These are phyloP conservation scores for Ploceus nigricollis DNA, from an alignment of 2,113 vertebrate species.

Conservation along the genomic window DNA sequence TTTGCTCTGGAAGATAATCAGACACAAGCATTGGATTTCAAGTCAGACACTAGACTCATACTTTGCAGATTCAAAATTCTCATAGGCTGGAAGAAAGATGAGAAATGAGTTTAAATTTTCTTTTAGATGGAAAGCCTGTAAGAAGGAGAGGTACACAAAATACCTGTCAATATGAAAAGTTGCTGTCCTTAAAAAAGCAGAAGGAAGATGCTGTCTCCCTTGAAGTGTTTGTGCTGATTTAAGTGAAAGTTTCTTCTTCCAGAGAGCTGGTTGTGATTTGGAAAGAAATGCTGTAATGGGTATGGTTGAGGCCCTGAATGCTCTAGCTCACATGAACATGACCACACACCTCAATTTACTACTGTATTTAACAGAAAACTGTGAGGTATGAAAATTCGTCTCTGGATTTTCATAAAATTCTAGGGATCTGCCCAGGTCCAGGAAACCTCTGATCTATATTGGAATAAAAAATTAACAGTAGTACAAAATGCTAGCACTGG, in stretches of 20 bases:
- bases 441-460: neutral
- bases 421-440: neutral
- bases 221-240: neutral
- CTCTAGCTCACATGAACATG: neutral
- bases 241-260: neutral
- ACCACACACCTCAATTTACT: neutral
- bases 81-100: neutral
- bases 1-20: neutral
- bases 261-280: neutral
- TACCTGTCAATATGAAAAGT: neutral
- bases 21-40: neutral
- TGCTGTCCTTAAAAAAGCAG: neutral
- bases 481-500: neutral
- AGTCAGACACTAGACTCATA: neutral
- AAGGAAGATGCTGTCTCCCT: neutral
- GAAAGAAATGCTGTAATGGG: neutral
- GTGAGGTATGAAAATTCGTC: fast-evolving
- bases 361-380: neutral
- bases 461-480: neutral
- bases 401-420: neutral
- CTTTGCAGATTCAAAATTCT: neutral
- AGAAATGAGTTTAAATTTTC: neutral
- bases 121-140: neutral
- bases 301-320: neutral
- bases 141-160: neutral